Base-by-base conservation (phyloP, 2,797 vertebrate genomes). In the Numenius phaeopus region DNA sequence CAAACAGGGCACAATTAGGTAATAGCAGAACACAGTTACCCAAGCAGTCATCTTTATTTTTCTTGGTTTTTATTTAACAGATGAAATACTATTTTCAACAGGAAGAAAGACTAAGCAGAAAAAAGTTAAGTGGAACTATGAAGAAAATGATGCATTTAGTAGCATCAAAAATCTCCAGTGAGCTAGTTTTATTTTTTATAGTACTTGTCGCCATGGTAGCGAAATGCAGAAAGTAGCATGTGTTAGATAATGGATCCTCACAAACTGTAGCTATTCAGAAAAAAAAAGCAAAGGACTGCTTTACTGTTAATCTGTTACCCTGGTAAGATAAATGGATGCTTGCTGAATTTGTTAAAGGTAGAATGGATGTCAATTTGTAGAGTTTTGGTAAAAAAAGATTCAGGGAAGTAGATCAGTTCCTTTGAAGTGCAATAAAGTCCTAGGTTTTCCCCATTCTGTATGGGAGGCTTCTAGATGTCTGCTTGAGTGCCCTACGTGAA, bases 131-230 rank as follows among this genome's bases (percentile, higher is more conserved):
- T 59, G 47, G 73, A 96, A 73, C 30, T 44, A 54, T 64, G 50
- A 26, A 89, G 62, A 92, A 93, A 84, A 76, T 23, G 2, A 77
- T 66, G 15, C 39, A 64, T 70, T 92, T 84, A 82, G 27, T 59
- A 84, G 40, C 7, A 62, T 30, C 5, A 78, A 92, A 84, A 84
- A 47, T 64, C 39, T 92, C 55, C 47, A 89, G 40, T 73, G 57
- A 89, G 14, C 9, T 85, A 54, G 8, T 42, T 85, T 61, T 85
- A 50, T 20, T 69, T 93, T 85, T 92, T 72, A 39, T 47, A 55
- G 30, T 44, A 52, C 42, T 27, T 46, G 49, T 94, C 65, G 75
- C 78, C 83, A 91, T 94, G 78, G 78, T 50, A 96, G 80, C 81
- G 39, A 76, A 95, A 40, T 12, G 20, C 20, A 77, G 78, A 96